phyloP scores from a whole-genome alignment of 2,888 invertebrate species.

The Molorchus minor region DNA sequence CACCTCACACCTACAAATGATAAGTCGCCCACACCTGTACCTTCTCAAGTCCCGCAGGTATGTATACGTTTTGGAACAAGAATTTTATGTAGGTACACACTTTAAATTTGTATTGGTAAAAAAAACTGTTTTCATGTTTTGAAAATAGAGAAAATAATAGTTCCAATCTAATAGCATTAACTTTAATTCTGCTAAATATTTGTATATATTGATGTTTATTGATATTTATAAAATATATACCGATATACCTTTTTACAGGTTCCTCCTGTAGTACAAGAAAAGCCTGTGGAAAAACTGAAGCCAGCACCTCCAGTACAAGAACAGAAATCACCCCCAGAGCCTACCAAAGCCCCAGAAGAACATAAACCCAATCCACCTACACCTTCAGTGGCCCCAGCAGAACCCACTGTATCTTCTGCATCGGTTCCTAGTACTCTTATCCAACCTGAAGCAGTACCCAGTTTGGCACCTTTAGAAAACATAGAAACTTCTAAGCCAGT shows the following conservation, averaged over 20 bases:
- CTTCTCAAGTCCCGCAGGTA: slow-evolving; percentile 19
- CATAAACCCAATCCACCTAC: slow-evolving; percentile 45
- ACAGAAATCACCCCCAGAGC: slow-evolving; percentile 27
- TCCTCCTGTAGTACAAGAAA: slow-evolving; percentile 19
- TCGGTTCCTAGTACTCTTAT: slow-evolving; percentile 11
- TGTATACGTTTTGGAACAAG: too few relatives aligned
- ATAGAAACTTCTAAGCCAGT: slow-evolving; percentile 3
- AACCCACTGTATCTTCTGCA: slow-evolving; percentile 18
- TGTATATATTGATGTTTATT: too few relatives aligned
- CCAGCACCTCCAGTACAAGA: slow-evolving; percentile 48
- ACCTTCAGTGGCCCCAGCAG: slow-evolving; percentile 42
- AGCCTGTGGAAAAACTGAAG: slow-evolving; percentile 19
- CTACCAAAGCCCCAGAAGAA: slow-evolving; percentile 50
- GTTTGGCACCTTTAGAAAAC: not conserved
- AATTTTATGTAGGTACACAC: too few relatives aligned
- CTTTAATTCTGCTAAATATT: too few relatives aligned
- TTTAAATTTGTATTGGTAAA: too few relatives aligned
- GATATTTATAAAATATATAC: too few relatives aligned
- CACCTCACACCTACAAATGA: slow-evolving; percentile 42
- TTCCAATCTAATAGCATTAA: too few relatives aligned
- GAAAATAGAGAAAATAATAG: too few relatives aligned
- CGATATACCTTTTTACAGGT: slow-evolving; percentile 20
- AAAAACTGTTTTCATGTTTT: too few relatives aligned
- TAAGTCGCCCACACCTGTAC: slow-evolving; percentile 35
- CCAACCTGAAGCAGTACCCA: slow-evolving; percentile 7